A percentile compares a stretch with the other conserved stretches of the same genome.
These are phyloP conservation scores for Brenthis ino DNA, from an alignment of 2,888 invertebrate species.

Conservation along the genomic window DNA sequence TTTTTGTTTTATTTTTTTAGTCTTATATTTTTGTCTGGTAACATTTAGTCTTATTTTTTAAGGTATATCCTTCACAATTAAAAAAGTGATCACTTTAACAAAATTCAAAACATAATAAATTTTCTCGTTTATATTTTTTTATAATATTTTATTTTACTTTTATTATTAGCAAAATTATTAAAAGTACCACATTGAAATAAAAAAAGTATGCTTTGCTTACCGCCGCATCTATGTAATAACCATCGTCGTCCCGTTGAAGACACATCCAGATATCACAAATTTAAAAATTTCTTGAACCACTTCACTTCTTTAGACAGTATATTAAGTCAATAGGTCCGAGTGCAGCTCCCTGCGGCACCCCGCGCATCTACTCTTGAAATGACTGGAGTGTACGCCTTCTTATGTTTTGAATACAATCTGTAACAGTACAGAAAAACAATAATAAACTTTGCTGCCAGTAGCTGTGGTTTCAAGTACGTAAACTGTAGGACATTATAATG, in stretches of 20 bases:
- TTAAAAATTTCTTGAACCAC: constrained; percentile 42
- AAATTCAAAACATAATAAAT: too few species aligned
- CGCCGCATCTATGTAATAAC: constrained; percentile 67
- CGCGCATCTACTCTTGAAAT: constrained; percentile 56
- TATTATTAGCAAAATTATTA: background rate
- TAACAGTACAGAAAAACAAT: constrained; percentile 79
- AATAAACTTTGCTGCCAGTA: constrained; percentile 65
- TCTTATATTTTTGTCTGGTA: background rate
- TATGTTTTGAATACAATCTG: constrained; percentile 81
- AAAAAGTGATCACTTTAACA: too few species aligned
- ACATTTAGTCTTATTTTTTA: too few species aligned
- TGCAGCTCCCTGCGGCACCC: constrained; percentile 64
- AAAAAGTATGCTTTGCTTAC: constrained; percentile 51
- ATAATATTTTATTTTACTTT: background rate
- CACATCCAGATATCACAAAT: constrained; percentile 73
- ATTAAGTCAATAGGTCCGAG: constrained; percentile 48
- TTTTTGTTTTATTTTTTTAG: background rate
- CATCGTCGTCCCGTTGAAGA: constrained; percentile 74
- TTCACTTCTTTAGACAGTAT: constrained; percentile 48
- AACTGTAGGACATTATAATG: constrained; percentile 32
- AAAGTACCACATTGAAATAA: constrained; percentile 8
- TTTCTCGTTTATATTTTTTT: background rate
- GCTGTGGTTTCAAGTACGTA: constrained; percentile 50
- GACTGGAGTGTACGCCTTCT: constrained; percentile 63
- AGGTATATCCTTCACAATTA: too few species aligned